Conservation (phyloP, 2,888 invertebrate genomes). For the Hemaris fuciformis region DNA sequence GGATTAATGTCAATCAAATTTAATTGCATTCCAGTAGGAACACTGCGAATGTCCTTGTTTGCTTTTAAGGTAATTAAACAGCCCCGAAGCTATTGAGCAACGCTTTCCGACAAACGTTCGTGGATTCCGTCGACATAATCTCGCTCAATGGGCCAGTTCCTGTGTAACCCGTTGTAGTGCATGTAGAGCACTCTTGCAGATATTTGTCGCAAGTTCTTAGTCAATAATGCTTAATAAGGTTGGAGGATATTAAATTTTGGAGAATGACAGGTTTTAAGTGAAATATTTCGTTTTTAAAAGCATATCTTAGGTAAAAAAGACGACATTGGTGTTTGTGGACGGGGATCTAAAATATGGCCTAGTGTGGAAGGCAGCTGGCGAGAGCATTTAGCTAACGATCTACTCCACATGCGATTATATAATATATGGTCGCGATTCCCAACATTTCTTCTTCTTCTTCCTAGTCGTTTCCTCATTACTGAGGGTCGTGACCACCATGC, state of each 20-base stretch:
- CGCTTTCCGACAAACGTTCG: conserved; percentile 20
- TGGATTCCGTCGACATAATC: conserved; percentile 29
- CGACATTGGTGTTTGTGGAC: no score
- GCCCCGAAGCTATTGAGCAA: conserved; percentile 20
- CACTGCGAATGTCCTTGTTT: neutral
- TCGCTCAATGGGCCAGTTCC: conserved; percentile 11
- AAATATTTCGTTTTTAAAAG: no score
- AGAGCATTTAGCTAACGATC: no score
- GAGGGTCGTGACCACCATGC: no score
- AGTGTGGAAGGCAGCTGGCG: no score
- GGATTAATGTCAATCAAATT: conserved; percentile 10
- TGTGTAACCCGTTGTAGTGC: neutral
- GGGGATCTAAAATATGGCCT: no score
- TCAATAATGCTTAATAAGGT: neutral
- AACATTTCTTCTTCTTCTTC: no score
- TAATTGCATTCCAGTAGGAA: conserved; percentile 13
- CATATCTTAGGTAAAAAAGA: no score
- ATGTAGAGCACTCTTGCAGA: neutral
- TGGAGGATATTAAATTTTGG: neutral
- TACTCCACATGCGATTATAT: no score
- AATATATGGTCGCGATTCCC: no score
- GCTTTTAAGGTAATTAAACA: conserved; percentile 24
- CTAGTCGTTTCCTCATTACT: no score
- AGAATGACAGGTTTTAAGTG: neutral
- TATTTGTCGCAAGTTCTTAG: neutral